Percentiles rank a stretch among this genome's conserved stretches.
These are phyloP conservation scores for Pseudomyrmex sp. DNA, from an alignment of 1,140 invertebrate genomes.

Conservation along the genomic window DNA sequence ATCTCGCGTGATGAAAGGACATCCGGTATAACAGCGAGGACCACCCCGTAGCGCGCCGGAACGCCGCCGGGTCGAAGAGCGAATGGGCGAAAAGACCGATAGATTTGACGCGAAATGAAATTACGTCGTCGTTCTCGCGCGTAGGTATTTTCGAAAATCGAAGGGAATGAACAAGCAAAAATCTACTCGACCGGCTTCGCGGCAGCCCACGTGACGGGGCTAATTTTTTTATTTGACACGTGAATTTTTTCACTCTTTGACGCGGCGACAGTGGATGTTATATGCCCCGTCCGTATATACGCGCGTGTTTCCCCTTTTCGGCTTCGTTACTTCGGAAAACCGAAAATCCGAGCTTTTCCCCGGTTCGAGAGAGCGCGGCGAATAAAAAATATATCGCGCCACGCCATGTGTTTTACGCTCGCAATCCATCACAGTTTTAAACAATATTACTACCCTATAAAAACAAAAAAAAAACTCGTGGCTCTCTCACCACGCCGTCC, in stretches of 20 bases:
- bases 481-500: not conserved
- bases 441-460: conserved; percentile 13
- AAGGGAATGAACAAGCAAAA: conserved; percentile 33
- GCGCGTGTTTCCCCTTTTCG: not conserved
- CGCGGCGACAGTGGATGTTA: conserved; percentile 22
- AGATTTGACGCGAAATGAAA: conserved; percentile 55
- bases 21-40: conserved; percentile 31
- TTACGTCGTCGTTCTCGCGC: conserved; percentile 41
- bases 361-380: not conserved
- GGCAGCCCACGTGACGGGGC: conserved; percentile 26
- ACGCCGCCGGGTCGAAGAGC: not conserved
- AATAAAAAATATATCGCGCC: conserved; percentile 43
- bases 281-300: not conserved
- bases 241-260: conserved; percentile 41
- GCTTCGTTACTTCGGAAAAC: conserved; percentile 48
- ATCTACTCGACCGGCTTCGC: conserved; percentile 34
- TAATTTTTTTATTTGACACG: conserved; percentile 56
- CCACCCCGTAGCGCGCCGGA: conserved; percentile 15
- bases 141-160: conserved; percentile 56
- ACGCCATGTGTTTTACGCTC: not conserved
- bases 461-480: not conserved
- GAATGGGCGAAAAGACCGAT: conserved; percentile 44
- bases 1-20: conserved; percentile 43
- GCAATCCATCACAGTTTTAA: not conserved
- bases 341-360: not conserved